These are phyloP conservation scores for Zenarchopterus dispar DNA, from an alignment of 2,797 vertebrate species.

Conservation along the genomic window DNA sequence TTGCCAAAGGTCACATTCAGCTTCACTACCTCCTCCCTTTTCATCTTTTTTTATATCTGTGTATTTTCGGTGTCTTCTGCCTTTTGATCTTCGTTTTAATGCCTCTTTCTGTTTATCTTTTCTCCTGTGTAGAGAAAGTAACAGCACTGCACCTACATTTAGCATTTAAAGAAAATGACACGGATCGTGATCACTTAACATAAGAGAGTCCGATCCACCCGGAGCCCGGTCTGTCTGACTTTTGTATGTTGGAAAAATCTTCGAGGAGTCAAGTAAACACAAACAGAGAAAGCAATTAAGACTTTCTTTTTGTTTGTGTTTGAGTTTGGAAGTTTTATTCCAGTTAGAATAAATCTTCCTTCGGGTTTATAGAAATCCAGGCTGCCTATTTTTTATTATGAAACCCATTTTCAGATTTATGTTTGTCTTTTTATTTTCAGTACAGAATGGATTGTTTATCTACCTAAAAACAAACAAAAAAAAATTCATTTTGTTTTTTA, in stretches of 20 bases:
- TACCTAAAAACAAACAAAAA: no score
- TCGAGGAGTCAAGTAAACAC: slow-evolving; percentile 17
- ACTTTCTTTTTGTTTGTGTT: slow-evolving; percentile 20
- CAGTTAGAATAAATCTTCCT: slow-evolving; percentile 1
- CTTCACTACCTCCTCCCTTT: slow-evolving; percentile 22
- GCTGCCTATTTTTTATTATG: neutral
- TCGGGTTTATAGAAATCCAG: neutral
- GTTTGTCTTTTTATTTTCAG: neutral
- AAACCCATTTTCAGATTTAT: neutral
- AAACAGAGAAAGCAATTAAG: slow-evolving; percentile 23
- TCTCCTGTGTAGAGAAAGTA: slow-evolving; percentile 29
- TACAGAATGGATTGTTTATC: neutral
- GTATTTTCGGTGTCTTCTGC: slow-evolving; percentile 32
- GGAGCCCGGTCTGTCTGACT: neutral
- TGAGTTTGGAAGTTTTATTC: slow-evolving; percentile 4
- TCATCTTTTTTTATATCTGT: slow-evolving; percentile 24
- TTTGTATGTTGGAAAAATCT: slow-evolving; percentile 11
- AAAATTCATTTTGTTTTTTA: no score
- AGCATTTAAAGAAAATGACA: neutral
- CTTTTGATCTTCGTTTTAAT: slow-evolving; percentile 29
- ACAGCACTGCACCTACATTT: slow-evolving; percentile 18
- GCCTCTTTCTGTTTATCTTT: slow-evolving; percentile 8
- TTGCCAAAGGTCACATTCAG: slow-evolving; percentile 70
- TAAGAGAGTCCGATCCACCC: neutral
- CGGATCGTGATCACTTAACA: neutral